phyloP scores from a whole-genome alignment of 2,113 vertebrate genomes.

The Alosa alosa region DNA sequence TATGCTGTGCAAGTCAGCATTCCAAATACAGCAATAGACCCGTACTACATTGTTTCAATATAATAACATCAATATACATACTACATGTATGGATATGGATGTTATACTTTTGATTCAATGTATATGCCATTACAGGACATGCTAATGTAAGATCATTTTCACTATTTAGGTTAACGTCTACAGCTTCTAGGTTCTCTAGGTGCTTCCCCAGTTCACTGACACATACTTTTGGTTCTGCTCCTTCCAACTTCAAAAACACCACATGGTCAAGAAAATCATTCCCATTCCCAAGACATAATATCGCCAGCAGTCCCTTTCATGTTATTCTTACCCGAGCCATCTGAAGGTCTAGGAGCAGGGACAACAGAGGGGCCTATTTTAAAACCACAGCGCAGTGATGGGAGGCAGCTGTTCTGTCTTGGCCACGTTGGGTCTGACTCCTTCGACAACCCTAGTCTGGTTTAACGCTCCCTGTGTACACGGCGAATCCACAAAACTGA shows the following conservation, averaged over 20 bases:
- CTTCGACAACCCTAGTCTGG: not conserved
- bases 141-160: not conserved
- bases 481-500: not conserved
- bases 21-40: not conserved
- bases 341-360: not conserved
- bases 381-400: not conserved
- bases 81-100: not conserved
- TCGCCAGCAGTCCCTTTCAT: not conserved
- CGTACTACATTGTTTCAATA: not conserved
- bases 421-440: not conserved
- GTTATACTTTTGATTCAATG: too few species aligned
- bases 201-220: not conserved
- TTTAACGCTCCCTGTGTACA: not conserved
- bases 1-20: not conserved
- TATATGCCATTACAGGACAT: too few species aligned
- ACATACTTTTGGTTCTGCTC: not conserved
- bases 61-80: not conserved
- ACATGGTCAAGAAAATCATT: constrained; percentile 1
- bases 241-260: not conserved
- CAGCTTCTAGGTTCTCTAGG: not conserved
- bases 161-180: not conserved
- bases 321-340: not conserved
- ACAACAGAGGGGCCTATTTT: not conserved
- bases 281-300: not conserved
- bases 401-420: not conserved